These are phyloP conservation scores for Vanacampus margaritifer DNA, from an alignment of 2,113 vertebrate genomes.

Conservation along the genomic window DNA sequence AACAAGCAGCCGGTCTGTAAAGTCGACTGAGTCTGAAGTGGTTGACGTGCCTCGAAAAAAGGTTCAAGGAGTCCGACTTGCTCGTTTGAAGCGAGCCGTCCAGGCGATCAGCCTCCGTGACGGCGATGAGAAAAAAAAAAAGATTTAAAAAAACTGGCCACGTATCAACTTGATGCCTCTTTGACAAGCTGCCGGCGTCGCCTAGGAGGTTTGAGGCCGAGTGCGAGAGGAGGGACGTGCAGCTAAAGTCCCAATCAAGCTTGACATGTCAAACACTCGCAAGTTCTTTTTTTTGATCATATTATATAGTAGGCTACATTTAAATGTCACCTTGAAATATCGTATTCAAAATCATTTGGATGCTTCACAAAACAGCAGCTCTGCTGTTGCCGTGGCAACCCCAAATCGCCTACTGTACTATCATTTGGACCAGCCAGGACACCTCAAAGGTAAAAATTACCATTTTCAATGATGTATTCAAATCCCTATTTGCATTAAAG, in stretches of 20 bases:
- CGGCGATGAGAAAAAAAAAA: slow-evolving; percentile 31
- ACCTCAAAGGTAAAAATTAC: neutral
- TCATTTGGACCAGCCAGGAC: neutral
- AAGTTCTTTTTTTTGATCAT: neutral
- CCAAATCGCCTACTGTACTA: neutral
- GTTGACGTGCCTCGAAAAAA: neutral
- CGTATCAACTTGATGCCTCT: slow-evolving; percentile 18
- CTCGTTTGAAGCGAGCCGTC: slow-evolving; percentile 28
- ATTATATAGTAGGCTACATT: no score
- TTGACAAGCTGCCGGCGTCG: slow-evolving; percentile 38
- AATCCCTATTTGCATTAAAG: neutral
- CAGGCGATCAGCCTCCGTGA: slow-evolving; percentile 39
- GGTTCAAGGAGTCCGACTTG: neutral
- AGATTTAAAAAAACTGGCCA: neutral
- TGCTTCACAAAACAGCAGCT: neutral
- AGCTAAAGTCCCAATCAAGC: neutral
- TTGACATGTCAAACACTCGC: neutral
- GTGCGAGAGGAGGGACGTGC: neutral
- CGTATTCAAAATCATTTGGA: neutral
- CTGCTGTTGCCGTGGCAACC: neutral
- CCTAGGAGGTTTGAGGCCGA: slow-evolving; percentile 36
- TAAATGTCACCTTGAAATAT: neutral
- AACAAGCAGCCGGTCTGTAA: neutral
- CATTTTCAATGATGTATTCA: neutral
- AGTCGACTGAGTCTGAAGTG: neutral